Evolutionary conservation across 2,797 vertebrate genomes (phyloP).

Genomic region (Kryptopterus vitreolus): DNA sequence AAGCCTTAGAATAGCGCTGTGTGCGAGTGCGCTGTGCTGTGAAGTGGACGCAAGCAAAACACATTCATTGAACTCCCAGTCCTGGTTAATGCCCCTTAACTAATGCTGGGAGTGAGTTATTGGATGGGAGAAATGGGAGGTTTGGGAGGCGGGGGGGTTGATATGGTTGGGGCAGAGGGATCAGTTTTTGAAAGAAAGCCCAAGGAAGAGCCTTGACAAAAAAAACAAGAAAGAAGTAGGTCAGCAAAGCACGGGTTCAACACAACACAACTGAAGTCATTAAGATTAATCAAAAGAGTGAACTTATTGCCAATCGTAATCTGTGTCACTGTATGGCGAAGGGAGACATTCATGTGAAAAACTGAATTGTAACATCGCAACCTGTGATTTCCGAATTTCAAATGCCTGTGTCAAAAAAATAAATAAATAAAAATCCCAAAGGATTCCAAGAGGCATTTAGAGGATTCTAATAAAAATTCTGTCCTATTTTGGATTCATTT

Average conservation of each 20-base stretch:
- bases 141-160: slow-evolving; percentile 55
- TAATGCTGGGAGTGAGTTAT: slow-evolving; percentile 70
- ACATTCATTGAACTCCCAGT: slow-evolving; percentile 67
- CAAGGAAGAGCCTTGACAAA: slow-evolving; percentile 62
- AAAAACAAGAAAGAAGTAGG: slow-evolving; percentile 72
- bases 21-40: slow-evolving; percentile 59
- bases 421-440: too few species aligned
- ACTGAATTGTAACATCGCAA: too few species aligned
- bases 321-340: neutral
- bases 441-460: too few species aligned
- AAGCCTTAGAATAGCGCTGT: slow-evolving; percentile 63
- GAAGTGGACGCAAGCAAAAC: slow-evolving; percentile 62
- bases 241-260: slow-evolving; percentile 65
- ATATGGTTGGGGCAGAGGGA: too few species aligned
- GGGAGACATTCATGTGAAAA: too few species aligned
- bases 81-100: slow-evolving; percentile 75
- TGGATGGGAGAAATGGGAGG: slow-evolving; percentile 60
- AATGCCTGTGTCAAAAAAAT: too few species aligned
- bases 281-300: slow-evolving; percentile 15
- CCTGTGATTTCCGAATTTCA: too few species aligned
- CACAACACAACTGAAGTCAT: slow-evolving; percentile 12
- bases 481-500: too few species aligned
- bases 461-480: too few species aligned
- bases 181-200: slow-evolving; percentile 41
- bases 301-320: neutral